phyloP scores from a whole-genome alignment of 2,888 invertebrate species.

The Spatulosminthurus flaviceps region DNA sequence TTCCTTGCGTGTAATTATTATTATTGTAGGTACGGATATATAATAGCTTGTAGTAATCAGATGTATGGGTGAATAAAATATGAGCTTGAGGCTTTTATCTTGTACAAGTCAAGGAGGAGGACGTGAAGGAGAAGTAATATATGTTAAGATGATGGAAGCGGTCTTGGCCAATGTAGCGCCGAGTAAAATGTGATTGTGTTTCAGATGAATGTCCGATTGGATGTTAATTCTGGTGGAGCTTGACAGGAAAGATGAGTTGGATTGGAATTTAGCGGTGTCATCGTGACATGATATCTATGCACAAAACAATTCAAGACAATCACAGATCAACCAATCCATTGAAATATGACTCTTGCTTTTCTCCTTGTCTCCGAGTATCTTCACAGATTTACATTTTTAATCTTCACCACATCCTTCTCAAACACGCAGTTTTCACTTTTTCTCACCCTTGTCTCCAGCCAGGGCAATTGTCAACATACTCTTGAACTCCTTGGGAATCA shows the following conservation, averaged over 20 bases:
- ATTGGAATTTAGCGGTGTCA: constrained; percentile 30
- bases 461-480: constrained; percentile 5
- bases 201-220: constrained; percentile 38
- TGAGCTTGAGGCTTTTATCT: neutral
- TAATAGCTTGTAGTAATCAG: neutral
- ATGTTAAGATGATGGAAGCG: constrained; percentile 28
- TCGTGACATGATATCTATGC: constrained; percentile 30
- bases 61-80: neutral
- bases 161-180: constrained; percentile 21
- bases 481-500: neutral
- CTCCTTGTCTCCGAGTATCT: neutral
- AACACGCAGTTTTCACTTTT: neutral
- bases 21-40: neutral
- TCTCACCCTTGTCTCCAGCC: neutral
- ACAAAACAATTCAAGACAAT: constrained; percentile 3
- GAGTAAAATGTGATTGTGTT: constrained; percentile 34
- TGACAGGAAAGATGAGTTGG: constrained; percentile 22
- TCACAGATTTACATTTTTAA: neutral
- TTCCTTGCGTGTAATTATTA: neutral
- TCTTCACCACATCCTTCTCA: neutral
- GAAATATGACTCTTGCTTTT: constrained; percentile 38
- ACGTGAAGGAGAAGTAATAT: constrained; percentile 20
- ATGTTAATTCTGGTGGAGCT: constrained; percentile 24
- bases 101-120: neutral
- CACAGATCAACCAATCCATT: neutral